These are phyloP conservation scores for Tetraodon nigroviridis DNA, from an alignment of 2,113 vertebrate genomes.

Conservation along the genomic window DNA sequence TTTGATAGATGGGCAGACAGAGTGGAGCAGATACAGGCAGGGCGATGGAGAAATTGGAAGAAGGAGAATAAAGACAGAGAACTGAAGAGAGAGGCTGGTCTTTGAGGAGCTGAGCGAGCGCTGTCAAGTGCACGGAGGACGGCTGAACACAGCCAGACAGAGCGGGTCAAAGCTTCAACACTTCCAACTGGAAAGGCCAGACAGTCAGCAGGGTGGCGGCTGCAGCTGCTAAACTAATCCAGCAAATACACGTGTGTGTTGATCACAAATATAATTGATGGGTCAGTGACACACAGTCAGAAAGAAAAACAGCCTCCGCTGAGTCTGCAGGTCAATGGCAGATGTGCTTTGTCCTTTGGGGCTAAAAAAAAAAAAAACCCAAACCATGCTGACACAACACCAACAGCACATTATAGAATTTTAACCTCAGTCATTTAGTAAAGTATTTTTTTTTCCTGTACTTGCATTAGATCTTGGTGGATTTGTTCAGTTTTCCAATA, in stretches of 20 bases:
- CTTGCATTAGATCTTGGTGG: too few relatives aligned
- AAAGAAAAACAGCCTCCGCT: too few relatives aligned
- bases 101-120: constrained; percentile 35
- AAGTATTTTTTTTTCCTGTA: too few relatives aligned
- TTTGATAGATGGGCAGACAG: constrained; percentile 61
- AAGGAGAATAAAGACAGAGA: constrained; percentile 42
- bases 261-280: neutral
- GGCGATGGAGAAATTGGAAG: constrained; percentile 36
- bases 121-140: constrained; percentile 43
- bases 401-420: too few relatives aligned
- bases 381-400: too few relatives aligned
- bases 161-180: constrained; percentile 54
- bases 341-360: too few relatives aligned
- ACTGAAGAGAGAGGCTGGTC: constrained; percentile 49
- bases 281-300: too few relatives aligned
- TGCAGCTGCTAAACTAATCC: constrained; percentile 37
- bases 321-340: too few relatives aligned
- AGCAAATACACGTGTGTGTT: constrained; percentile 19
- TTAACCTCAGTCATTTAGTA: too few relatives aligned
- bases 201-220: constrained; percentile 57
- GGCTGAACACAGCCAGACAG: constrained; percentile 40
- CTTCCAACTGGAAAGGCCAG: constrained; percentile 61
- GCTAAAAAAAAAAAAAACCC: too few relatives aligned
- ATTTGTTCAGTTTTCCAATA: too few relatives aligned
- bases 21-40: constrained; percentile 40